Conservation (phyloP, 2,888 invertebrate species). For the Aromia moschata region DNA sequence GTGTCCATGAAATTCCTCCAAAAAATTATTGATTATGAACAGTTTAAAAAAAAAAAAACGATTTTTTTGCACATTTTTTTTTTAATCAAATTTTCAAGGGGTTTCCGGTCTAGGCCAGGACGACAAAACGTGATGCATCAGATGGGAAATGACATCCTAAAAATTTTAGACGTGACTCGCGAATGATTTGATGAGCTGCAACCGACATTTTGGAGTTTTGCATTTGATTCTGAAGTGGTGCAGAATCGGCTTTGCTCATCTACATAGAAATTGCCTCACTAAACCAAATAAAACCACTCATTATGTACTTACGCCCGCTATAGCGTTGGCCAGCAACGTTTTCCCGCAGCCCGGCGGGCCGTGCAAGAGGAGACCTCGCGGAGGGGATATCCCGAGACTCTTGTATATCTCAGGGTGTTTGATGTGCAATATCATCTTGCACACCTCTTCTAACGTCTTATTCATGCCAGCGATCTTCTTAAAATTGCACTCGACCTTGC, state of each 20-base stretch:
- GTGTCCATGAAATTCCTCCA: no score
- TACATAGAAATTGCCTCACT: not conserved
- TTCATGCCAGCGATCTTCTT: constrained; percentile 85
- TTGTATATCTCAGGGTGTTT: constrained; percentile 90
- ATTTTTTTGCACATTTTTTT: no score
- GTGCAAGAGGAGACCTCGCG: constrained; percentile 90
- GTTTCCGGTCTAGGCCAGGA: no score
- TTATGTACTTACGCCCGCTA: constrained; percentile 73
- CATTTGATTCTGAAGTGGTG: not conserved
- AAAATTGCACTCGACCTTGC: constrained; percentile 67
- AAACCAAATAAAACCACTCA: not conserved
- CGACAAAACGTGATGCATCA: no score
- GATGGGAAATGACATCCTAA: no score
- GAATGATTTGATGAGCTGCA: not conserved
- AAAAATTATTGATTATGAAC: no score
- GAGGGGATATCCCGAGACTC: constrained; percentile 84
- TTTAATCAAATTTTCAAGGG: no score
- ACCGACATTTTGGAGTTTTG: not conserved
- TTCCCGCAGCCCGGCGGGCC: constrained; percentile 98
- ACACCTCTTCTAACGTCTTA: constrained; percentile 68
- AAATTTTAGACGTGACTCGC: no score
- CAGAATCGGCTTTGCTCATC: not conserved
- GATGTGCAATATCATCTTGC: constrained; percentile 76
- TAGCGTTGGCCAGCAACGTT: constrained; percentile 81
- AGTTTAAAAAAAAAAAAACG: no score